These are phyloP conservation scores for Spheniscus humboldti DNA, from an alignment of 2,797 vertebrate genomes.

Conservation along the genomic window DNA sequence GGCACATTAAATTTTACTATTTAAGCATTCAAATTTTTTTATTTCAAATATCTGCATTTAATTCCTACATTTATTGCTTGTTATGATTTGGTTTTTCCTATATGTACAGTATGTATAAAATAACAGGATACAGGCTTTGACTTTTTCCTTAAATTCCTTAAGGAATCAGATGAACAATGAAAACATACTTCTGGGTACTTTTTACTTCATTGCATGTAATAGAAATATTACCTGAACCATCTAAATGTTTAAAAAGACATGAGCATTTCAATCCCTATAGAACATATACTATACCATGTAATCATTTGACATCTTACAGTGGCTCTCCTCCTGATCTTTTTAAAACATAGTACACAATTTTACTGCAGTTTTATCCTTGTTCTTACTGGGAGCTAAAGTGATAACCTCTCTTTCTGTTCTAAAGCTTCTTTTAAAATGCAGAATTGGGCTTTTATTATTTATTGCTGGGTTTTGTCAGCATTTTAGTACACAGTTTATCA, in stretches of 20 bases:
- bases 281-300: not conserved
- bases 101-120: not conserved
- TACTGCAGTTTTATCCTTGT: not conserved
- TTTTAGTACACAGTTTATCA: not conserved
- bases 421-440: not conserved
- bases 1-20: not conserved
- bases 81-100: not conserved
- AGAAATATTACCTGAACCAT: not conserved
- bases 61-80: not conserved
- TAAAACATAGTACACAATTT: not conserved
- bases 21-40: not conserved
- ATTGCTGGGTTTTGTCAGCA: not conserved
- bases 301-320: not conserved
- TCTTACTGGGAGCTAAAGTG: not conserved
- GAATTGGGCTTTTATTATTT: constrained; percentile 30
- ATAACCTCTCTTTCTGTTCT: not conserved
- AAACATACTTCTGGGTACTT: not conserved
- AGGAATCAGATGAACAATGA: not conserved
- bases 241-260: not conserved
- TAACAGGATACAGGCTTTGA: not conserved
- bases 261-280: not conserved
- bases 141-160: not conserved
- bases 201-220: not conserved
- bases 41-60: not conserved
- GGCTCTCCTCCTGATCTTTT: not conserved